Evolutionary conservation across 92 coral and sea anemone genomes (phyloP).

Genomic region (Umimayanthus chanpuru): DNA sequence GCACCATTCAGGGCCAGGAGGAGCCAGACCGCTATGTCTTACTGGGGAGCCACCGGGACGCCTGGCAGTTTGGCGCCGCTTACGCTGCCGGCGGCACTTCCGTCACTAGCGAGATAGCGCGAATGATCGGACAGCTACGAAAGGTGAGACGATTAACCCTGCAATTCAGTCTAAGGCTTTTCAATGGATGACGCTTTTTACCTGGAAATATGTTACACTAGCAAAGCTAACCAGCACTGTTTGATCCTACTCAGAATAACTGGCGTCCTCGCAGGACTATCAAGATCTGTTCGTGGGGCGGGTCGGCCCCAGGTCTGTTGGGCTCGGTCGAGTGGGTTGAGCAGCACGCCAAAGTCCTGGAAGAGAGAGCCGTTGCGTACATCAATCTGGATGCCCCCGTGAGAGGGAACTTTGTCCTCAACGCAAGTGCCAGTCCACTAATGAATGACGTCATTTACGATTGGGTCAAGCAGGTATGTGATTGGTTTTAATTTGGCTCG

Average conservation of each 20-base stretch:
- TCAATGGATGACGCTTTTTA: neutral
- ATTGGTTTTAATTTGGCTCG: neutral
- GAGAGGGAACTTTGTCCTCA: slow-evolving; percentile 47
- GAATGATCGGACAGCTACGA: slow-evolving; percentile 72
- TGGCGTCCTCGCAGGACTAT: slow-evolving; percentile 68
- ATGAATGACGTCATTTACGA: slow-evolving; percentile 54
- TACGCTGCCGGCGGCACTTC: slow-evolving; percentile 75
- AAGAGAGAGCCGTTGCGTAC: slow-evolving; percentile 61
- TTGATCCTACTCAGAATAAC: slow-evolving; percentile 3
- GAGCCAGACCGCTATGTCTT: slow-evolving; percentile 96
- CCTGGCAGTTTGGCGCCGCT: slow-evolving; percentile 87
- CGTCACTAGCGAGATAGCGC: slow-evolving; percentile 80
- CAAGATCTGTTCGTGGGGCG: slow-evolving; percentile 96
- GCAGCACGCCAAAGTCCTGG: slow-evolving; percentile 48
- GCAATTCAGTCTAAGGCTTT: too few species aligned
- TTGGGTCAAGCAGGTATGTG: slow-evolving; percentile 25
- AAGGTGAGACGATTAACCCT: slow-evolving; percentile 57
- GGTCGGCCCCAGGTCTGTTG: slow-evolving; percentile 78
- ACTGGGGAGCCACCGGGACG: slow-evolving; percentile 90
- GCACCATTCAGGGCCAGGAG: slow-evolving; percentile 88
- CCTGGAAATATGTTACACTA: neutral
- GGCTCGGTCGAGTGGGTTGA: slow-evolving; percentile 97
- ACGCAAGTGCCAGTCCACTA: slow-evolving; percentile 59
- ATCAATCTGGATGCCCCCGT: slow-evolving; percentile 59
- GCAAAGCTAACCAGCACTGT: neutral